Base-by-base conservation (phyloP, 2,888 invertebrate species). In the Limnephilus rhombicus region DNA sequence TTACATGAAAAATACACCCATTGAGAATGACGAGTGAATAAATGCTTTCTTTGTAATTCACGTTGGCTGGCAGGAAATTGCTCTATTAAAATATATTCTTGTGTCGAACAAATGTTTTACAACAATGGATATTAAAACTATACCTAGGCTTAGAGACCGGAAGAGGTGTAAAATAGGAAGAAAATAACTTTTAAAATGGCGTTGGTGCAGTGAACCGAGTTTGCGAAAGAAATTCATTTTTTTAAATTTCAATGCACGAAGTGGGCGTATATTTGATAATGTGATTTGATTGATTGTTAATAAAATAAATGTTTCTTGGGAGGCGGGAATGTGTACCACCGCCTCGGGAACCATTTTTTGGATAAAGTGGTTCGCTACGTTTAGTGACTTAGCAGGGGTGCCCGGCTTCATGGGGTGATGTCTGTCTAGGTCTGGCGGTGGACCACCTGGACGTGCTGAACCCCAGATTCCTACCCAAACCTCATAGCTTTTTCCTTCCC, bases 101-200 rank as follows among this genome's bases (percentile, higher is more conserved):
- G 31, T 80, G 29, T n/a, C 68, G 49, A 53, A 68, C 37, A 53
- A 24, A 88, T 88, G 31, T 88, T 88, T 68, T 88, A 37, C 37
- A 34, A 88, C 53, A 88, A 53, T 68, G 88, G 68, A 88, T 53
- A 80, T 68, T 68, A 68, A 88, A 88, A 31, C 37, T 68, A 88
- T 31, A 34, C 31, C 87, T 31, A 31, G 49, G n/a, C 15, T 49
- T 87, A 5, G 12, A 41, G n/a, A 49, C 5, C 29, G 49, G 31
- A 11, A 29, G 24, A 53, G 15, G 85, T 24, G 45, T 7, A n/a
- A 41, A 41, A 7, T 41, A 41, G n/a, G 45, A 85, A 15, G 24
- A 87, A 49, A 87, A 24, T 13, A 0, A 3, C 41, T 53, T 31
- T 88, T n/a, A 82, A 82, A 82, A n/a, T 68, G 68, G n/a, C 24